Evolutionary conservation across 2,888 invertebrate genomes (phyloP), one percentile per base, ranked within the genome.

Genomic region (Ophion ventricosus): DNA sequence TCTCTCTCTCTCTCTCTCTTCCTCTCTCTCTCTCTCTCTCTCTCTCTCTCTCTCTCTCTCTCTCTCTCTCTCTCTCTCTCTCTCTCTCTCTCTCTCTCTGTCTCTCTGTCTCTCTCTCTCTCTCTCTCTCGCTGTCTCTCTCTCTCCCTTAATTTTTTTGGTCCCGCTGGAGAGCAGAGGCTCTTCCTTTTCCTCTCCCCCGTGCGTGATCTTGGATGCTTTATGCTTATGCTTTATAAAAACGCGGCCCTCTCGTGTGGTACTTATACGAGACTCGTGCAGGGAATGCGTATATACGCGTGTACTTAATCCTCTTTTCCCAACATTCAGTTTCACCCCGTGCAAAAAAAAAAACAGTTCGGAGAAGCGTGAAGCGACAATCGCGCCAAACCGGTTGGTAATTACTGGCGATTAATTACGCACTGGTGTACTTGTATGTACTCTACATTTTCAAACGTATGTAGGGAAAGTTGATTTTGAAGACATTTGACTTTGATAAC

Each of bases 191-290:
- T 87, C 57, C 43, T 23, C 29, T 14, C 35, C 43, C 79, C 57
- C 61, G 29, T 63, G 11, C 54, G 54, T 89, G 43, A 90, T 90
- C 63, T 40, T 79, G 76, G 56, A 82, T 85, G 85, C 85, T 85
- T 85, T 86, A 81, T 89, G 91, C 91, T 91, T 90, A 90, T 87
- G 88, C 88, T 89, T 89, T 84, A 81, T 80, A 85, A 85, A 85
- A 85, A 85, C 76, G 82, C 80, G 25, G 29, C 57, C 43, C 67
- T 57, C 56, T 49, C 69, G 66, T 61, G 40, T 64, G 73, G 78
- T 74, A 78, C 84, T 81, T 73, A 59, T 40, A 35, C 29, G 69
- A 57, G 66, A 10, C 54, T 61, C 49, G 35, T 54, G 40, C 25
- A 26, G n/a, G 43, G n/a, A 73, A 67, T 72, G 54, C 40, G n/a